Evolutionary conservation across 1,140 invertebrate species (phyloP).

Genomic region (Melipona quadrifasciata): DNA sequence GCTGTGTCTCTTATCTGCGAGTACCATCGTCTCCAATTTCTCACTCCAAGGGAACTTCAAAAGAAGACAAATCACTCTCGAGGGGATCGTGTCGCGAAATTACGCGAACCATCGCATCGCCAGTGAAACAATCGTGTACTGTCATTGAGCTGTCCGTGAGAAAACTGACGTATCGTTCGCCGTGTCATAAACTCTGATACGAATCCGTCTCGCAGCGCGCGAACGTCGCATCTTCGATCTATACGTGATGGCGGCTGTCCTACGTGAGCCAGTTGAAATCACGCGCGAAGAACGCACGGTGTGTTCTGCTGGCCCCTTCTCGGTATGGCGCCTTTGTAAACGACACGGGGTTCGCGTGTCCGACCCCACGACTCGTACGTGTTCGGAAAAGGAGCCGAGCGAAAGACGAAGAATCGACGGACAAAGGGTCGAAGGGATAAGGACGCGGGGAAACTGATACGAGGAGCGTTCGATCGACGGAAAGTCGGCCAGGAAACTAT

Average conservation of each 20-base stretch:
- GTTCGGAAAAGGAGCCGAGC: neutral
- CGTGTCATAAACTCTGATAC: slow-evolving; percentile 9
- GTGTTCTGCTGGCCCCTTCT: too few species aligned
- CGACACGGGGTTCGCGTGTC: slow-evolving; percentile 15
- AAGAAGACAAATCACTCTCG: neutral
- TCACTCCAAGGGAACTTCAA: neutral
- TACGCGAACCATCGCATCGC: too few species aligned
- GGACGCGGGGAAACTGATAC: slow-evolving; percentile 25
- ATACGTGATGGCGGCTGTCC: too few species aligned
- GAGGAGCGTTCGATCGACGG: slow-evolving; percentile 34
- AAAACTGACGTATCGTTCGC: neutral
- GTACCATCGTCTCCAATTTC: neutral
- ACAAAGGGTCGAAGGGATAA: neutral
- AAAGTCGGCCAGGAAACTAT: slow-evolving; percentile 41
- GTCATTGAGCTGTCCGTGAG: neutral
- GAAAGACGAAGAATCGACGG: too few species aligned
- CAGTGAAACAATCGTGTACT: too few species aligned
- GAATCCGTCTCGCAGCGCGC: neutral
- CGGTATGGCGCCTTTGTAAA: neutral
- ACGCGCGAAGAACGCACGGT: slow-evolving; percentile 1
- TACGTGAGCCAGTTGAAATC: slow-evolving; percentile 37
- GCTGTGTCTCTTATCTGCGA: too few species aligned
- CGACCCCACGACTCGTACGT: slow-evolving; percentile 35
- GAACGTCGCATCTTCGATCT: slow-evolving; percentile 4
- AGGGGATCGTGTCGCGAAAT: neutral